Base-by-base conservation (phyloP, 2,888 invertebrate species). In the Apantesis nais region DNA sequence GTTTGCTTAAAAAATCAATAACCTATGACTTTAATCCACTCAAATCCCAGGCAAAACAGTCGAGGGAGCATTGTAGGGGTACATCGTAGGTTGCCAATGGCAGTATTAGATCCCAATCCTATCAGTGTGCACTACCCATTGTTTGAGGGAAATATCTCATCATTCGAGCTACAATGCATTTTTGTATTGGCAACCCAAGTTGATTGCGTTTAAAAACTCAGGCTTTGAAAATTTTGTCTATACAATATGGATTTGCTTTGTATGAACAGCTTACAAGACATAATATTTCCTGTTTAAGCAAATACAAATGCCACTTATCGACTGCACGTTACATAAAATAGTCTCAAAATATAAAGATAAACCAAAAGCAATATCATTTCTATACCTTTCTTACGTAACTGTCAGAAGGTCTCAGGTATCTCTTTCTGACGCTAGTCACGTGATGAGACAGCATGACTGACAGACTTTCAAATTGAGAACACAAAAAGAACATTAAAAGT, bases 391-490 rank as follows among this genome's bases (percentile, higher is more conserved):
- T 58, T 41, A 60, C 61, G 14, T 52, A 52, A 52, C 14, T 62
- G 68, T 62, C 55, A 39, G 44, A 68, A 63, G 39, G 63, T 64
- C 31, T 4, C 55, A 16, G 58, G 41, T 19, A 41, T 69, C 58
- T 63, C 31, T 60, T 34, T 62, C 62, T 58, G 22, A 52, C 55
- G 25, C 34, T 22, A 58, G 34, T 64, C 44, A 60, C n/a, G 25
- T 58, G 34, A 34, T 9, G 34, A 63, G 63, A 55, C 64, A 60
- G 60, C 62, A 74, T 67, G 71, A 78, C 64, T 72, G 74, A 70
- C 67, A 65, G 77, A 75, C 69, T 77, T 74, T 67, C 62, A 80
- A 75, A 77, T 77, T 72, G 37, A 67, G 70, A 67, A 64, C 67
- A 68, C 61, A 77, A 74, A 78, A 80, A 77, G 66, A 71, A 78